Evolutionary conservation across 1,140 invertebrate genomes (phyloP).

Genomic region (Aphelinus atriplicis): DNA sequence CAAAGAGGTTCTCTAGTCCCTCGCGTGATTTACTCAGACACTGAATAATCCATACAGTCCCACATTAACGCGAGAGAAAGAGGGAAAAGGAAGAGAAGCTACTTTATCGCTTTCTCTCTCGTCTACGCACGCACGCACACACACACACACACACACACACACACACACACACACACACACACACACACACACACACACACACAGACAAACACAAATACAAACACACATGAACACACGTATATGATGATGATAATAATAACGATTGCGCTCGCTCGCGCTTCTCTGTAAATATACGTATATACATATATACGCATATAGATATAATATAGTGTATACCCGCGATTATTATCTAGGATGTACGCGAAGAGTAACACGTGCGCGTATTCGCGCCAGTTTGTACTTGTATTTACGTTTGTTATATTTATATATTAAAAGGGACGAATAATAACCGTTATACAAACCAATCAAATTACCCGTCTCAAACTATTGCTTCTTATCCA

Average conservation of each 20-base stretch:
- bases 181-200: not conserved
- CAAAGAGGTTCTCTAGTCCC: conserved; percentile 65
- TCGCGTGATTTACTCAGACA: conserved; percentile 37
- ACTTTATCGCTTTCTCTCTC: no score
- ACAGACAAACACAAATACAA: conserved; percentile 25
- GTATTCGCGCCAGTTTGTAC: conserved; percentile 38
- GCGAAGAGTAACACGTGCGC: not conserved
- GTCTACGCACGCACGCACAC: not conserved
- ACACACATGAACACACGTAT: conserved; percentile 38
- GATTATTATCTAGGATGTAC: conserved; percentile 11
- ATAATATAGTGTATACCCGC: not conserved
- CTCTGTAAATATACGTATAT: conserved; percentile 8
- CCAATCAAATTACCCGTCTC: conserved; percentile 38
- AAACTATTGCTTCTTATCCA: no score
- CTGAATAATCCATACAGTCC: conserved; percentile 43
- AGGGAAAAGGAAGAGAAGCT: conserved; percentile 17
- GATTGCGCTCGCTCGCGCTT: not conserved
- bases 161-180: not conserved
- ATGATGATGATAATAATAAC: conserved; percentile 22
- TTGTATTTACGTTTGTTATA: conserved; percentile 63
- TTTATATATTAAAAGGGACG: conserved; percentile 50
- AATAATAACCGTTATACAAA: conserved; percentile 63
- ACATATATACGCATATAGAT: conserved; percentile 42
- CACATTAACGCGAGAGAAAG: conserved; percentile 8
- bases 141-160: conserved; percentile 3